Evolutionary conservation across 2,113 vertebrate species (phyloP).

Genomic region (Rhea americana): DNA sequence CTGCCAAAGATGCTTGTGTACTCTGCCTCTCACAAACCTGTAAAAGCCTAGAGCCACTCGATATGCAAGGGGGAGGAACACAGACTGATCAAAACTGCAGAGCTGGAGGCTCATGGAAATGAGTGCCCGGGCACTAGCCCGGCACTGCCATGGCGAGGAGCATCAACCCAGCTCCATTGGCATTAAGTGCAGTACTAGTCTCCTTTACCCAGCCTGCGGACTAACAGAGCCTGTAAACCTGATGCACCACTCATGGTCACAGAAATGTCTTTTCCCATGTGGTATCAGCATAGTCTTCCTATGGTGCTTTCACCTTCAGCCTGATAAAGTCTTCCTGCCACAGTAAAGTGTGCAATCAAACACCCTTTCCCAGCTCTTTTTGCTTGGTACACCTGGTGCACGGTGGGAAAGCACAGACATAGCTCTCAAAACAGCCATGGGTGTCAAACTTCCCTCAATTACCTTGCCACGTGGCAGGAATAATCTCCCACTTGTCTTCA

Average conservation of each 20-base stretch:
- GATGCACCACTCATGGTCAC: background rate
- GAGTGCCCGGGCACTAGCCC: background rate
- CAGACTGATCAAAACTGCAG: background rate
- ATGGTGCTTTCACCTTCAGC: background rate
- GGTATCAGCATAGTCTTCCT: background rate
- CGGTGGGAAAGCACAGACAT: background rate
- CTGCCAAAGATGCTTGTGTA: background rate
- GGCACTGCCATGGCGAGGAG: background rate
- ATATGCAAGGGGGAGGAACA: background rate
- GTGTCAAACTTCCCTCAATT: background rate
- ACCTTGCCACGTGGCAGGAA: background rate
- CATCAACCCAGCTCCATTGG: background rate
- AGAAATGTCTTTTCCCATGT: background rate
- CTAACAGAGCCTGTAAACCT: no score
- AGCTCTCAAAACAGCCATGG: background rate
- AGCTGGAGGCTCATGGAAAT: background rate
- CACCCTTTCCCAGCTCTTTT: background rate
- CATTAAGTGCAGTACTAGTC: background rate
- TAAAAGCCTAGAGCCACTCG: background rate
- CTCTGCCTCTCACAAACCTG: background rate
- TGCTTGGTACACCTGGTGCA: background rate
- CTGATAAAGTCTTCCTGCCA: background rate
- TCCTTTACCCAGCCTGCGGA: background rate
- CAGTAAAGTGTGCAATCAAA: accelerated
- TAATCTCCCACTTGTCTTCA: background rate